phyloP scores from a whole-genome alignment of 2,888 invertebrate species.

The Ornithoptera priamus region DNA sequence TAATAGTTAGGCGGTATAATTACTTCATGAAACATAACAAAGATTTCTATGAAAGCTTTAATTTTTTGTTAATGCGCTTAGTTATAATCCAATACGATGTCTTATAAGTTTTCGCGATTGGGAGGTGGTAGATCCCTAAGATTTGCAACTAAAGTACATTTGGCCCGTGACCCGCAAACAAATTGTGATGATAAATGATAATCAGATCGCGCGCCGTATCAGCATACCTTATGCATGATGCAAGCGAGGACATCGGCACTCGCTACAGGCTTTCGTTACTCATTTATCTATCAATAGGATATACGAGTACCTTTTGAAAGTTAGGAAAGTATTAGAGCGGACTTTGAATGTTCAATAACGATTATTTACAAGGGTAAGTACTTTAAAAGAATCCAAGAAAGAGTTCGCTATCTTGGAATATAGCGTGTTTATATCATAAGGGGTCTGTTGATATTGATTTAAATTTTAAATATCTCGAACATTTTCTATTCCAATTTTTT shows the following conservation, averaged over 20 bases:
- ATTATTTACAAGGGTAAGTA: background rate
- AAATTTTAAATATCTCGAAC: no score
- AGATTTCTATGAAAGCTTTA: background rate
- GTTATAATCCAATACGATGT: background rate
- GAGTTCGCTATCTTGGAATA: background rate
- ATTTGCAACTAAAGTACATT: slow-evolving; percentile 18
- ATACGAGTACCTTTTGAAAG: slow-evolving; percentile 19
- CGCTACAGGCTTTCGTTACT: slow-evolving; percentile 25
- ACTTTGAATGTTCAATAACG: background rate
- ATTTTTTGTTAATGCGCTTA: background rate
- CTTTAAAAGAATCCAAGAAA: background rate
- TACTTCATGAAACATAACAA: no score
- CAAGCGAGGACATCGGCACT: slow-evolving; percentile 21
- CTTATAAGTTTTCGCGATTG: background rate
- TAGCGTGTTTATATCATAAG: background rate
- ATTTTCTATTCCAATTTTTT: no score
- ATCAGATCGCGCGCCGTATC: slow-evolving; percentile 22
- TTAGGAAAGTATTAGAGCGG: slow-evolving; percentile 15
- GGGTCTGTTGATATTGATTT: background rate
- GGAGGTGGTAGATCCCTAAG: background rate
- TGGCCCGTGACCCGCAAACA: slow-evolving; percentile 21
- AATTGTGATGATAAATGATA: slow-evolving; percentile 26
- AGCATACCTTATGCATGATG: slow-evolving; percentile 28
- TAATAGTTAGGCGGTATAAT: no score
- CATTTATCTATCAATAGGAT: slow-evolving; percentile 28